A percentile compares a stretch with the other conserved stretches of the same genome.
phyloP scores from a whole-genome alignment of 2,113 vertebrate species.

The Prochilodus magdalenae region DNA sequence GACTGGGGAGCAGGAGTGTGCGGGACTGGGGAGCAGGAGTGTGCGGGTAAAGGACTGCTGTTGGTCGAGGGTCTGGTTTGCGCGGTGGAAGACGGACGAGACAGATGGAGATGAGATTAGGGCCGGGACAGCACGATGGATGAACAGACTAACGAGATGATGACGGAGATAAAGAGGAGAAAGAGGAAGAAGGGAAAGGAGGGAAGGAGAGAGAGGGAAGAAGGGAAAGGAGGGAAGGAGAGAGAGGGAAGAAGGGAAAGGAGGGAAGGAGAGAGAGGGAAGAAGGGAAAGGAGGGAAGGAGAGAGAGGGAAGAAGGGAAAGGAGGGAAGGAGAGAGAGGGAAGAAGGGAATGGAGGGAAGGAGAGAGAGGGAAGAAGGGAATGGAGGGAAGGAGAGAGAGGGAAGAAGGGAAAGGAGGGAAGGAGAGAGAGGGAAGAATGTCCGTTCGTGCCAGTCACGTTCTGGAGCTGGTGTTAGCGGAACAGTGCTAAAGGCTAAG shows the following conservation, averaged over 20 bases:
- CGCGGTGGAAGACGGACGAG: no score
- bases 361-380: neutral
- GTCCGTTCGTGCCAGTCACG: neutral
- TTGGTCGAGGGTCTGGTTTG: no score
- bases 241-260: neutral
- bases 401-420: neutral
- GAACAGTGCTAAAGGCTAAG: conserved; percentile 18
- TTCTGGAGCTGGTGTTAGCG: neutral
- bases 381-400: no score
- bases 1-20: no score
- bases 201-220: neutral
- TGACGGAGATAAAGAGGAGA: no score
- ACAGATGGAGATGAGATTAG: no score
- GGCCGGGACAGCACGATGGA: no score
- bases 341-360: no score
- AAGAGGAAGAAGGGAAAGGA: neutral
- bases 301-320: neutral
- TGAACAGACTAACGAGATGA: neutral
- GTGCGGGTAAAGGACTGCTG: no score
- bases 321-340: neutral
- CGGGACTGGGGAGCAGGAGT: no score
- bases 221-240: no score
- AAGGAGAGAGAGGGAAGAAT: neutral
- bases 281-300: no score
- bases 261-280: neutral